These are phyloP conservation scores for Ctenosaura bakeri DNA, from an alignment of 2,797 vertebrate genomes.

Conservation along the genomic window DNA sequence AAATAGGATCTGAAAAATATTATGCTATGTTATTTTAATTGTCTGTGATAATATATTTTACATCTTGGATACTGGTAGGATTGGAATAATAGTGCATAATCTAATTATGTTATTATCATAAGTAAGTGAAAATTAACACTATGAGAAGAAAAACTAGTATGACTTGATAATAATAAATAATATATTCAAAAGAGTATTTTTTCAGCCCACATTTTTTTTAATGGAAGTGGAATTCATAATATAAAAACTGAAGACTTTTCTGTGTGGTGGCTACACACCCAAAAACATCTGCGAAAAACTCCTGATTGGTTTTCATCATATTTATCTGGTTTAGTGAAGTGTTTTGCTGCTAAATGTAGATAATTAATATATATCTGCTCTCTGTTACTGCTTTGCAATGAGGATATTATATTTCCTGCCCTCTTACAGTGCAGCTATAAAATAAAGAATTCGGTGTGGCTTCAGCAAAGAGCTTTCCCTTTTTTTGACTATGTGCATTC, in stretches of 20 bases:
- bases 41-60: not conserved
- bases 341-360: not conserved
- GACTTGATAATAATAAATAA: no score
- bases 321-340: not conserved
- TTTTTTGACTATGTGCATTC: not conserved
- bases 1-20: not conserved
- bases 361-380: not conserved
- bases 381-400: constrained; percentile 5
- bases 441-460: not conserved
- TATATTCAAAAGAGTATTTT: no score
- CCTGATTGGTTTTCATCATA: not conserved
- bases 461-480: not conserved
- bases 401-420: not conserved
- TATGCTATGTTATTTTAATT: not conserved
- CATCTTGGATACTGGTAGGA: not conserved
- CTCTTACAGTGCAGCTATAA: not conserved
- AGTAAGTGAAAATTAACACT: not conserved
- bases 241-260: not conserved
- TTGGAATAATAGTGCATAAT: no score
- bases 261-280: no score
- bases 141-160: not conserved
- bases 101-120: not conserved
- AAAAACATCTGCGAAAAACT: constrained; percentile 4
- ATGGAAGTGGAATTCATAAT: not conserved
- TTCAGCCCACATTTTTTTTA: not conserved